A percentile compares a stretch with the other conserved stretches of the same genome.
Evolutionary conservation across 2,797 vertebrate genomes (phyloP).

Genomic region (Lateolabrax maculatus): DNA sequence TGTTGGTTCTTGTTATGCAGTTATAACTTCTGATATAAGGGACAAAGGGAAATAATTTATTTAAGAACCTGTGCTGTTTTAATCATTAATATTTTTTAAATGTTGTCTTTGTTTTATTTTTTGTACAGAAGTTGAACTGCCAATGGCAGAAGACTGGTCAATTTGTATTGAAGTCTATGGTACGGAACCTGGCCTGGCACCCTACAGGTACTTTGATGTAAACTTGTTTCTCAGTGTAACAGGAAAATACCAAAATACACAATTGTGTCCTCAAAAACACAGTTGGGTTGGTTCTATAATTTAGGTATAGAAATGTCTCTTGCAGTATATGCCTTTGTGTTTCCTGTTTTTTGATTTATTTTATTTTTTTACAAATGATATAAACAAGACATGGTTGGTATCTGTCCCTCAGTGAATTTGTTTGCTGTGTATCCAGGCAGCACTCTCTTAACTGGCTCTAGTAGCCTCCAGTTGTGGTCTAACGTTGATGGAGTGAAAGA

Average conservation of each 20-base stretch:
- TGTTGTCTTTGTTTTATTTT: constrained; percentile 8
- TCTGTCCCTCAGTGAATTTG: not conserved
- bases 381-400: not conserved
- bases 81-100: not conserved
- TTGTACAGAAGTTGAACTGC: constrained; percentile 86
- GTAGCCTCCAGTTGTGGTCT: constrained; percentile 94
- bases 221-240: not conserved
- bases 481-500: constrained; percentile 77
- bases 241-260: not conserved
- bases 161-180: constrained; percentile 90
- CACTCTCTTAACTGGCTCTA: constrained; percentile 93
- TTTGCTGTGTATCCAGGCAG: constrained; percentile 78
- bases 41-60: not conserved
- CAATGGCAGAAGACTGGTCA: constrained; percentile 98
- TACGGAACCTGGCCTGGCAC: constrained; percentile 95
- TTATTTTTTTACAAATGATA: not conserved
- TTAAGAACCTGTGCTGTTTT: not conserved
- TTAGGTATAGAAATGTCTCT: not conserved
- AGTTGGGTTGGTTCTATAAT: not conserved
- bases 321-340: not conserved
- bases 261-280: not conserved
- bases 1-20: constrained; percentile 20
- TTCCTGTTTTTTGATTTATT: no score
- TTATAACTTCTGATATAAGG: constrained; percentile 6
- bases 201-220: constrained; percentile 88